Evolutionary conservation across 2,888 invertebrate species (phyloP), one percentile per base, ranked within the genome.

Genomic region (Elgonia sp.): DNA sequence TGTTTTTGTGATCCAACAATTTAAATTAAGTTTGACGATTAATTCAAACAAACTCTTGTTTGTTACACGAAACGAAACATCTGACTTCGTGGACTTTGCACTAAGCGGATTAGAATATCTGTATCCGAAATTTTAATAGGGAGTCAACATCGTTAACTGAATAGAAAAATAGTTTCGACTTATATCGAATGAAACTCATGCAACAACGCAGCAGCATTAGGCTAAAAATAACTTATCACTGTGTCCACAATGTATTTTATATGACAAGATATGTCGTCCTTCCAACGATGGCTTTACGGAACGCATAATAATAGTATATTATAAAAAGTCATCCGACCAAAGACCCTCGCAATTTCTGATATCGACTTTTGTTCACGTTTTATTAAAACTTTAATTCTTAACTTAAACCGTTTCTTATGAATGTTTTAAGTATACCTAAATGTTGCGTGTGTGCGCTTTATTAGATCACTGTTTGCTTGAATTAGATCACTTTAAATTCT

Each of bases 101-200:
- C 55, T 55, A 55, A 55, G 55, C n/a, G 55, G 55, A 55, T 55
- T 55, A 55, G 18, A 55, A 55, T 55, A n/a, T 55, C 55, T 55
- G 18, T 20, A 55, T 55, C 20, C 18, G 55, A 55, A 20, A 55
- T 18, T 20, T n/a, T 55, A 55, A 55, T 55, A 55, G 55, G 55
- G 55, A 55, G n/a, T 55, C 18, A 18, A 55, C 18, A 18, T 55
- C 55, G 10, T 55, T 55, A 18, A 18, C 9, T 10, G 18, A 55
- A 55, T 55, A 55, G 55, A 55, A 55, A 55, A 18, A 18, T 55
- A 55, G 50, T 16, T 55, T 18, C 3, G 10, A 12, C n/a, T 55
- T 55, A 55, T 55, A 18, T 55, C 18, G 12, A 55, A n/a, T 3
- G 55, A 55, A 55, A 18, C 20, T 55, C 7, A 18, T 55, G 20